phyloP scores from a whole-genome alignment of 2,797 vertebrate species.

The Falco naumanni region DNA sequence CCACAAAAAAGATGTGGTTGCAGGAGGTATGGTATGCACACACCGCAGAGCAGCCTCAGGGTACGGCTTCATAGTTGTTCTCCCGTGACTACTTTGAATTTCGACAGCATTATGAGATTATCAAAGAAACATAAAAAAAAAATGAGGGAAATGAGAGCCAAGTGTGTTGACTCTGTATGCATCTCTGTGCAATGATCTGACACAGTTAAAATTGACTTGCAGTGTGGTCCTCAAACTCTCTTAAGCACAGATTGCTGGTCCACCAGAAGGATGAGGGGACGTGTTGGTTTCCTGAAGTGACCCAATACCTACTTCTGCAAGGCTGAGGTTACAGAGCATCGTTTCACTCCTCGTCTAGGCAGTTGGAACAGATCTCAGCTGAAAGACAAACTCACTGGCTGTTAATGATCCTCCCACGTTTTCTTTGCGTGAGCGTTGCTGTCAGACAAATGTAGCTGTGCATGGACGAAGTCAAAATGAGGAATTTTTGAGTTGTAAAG shows the following conservation, averaged over 20 bases:
- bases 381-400: not conserved
- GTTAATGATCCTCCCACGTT: not conserved
- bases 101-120: not conserved
- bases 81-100: not conserved
- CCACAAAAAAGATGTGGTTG: not conserved
- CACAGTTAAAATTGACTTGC: not conserved
- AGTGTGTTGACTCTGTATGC: not conserved
- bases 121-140: not conserved
- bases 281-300: not conserved
- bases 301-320: not conserved
- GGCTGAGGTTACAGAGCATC: not conserved
- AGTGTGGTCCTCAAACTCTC: not conserved
- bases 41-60: not conserved
- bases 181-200: accelerated
- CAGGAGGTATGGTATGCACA: accelerated
- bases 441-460: not conserved
- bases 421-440: not conserved
- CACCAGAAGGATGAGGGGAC: accelerated
- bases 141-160: accelerated
- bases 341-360: accelerated
- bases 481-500: not conserved
- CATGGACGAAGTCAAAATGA: not conserved
- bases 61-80: not conserved
- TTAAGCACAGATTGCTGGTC: not conserved
- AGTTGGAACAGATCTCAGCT: not conserved